Evolutionary conservation across 2,888 invertebrate species (phyloP).

Genomic region (Nipponacmea schrenckii): DNA sequence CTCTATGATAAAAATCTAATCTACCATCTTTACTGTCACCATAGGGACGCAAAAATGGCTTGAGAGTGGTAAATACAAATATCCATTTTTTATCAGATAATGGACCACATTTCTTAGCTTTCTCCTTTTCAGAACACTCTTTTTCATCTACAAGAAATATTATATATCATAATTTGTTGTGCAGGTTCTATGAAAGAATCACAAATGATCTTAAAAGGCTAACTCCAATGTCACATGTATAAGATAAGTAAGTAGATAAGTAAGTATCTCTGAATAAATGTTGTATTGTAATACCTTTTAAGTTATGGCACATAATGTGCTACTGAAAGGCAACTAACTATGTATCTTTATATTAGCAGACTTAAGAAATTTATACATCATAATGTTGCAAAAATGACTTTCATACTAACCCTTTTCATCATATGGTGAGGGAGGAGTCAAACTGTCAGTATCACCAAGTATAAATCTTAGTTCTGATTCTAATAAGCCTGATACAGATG

Average conservation of each 20-base stretch:
- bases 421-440: slow-evolving; percentile 62
- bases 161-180: no score
- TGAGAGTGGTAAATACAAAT: slow-evolving; percentile 57
- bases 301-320: no score
- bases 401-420: slow-evolving; percentile 62
- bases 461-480: slow-evolving; percentile 60
- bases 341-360: no score
- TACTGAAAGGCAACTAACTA: no score
- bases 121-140: slow-evolving; percentile 59
- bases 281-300: no score
- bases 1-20: slow-evolving; percentile 65
- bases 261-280: no score
- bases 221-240: no score
- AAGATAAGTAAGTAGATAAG: no score
- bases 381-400: no score
- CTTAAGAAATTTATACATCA: no score
- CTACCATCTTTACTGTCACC: slow-evolving; percentile 64
- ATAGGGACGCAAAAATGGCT: slow-evolving; percentile 63
- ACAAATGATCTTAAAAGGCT: no score
- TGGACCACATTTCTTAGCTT: slow-evolving; percentile 38
- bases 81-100: slow-evolving; percentile 60
- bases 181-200: no score
- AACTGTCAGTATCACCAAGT: slow-evolving; percentile 52
- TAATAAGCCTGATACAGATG: slow-evolving; percentile 61
- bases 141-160: slow-evolving; percentile 51